Base-by-base conservation (phyloP, 2,113 vertebrate genomes). In the Nerophis lumbriciformis region DNA sequence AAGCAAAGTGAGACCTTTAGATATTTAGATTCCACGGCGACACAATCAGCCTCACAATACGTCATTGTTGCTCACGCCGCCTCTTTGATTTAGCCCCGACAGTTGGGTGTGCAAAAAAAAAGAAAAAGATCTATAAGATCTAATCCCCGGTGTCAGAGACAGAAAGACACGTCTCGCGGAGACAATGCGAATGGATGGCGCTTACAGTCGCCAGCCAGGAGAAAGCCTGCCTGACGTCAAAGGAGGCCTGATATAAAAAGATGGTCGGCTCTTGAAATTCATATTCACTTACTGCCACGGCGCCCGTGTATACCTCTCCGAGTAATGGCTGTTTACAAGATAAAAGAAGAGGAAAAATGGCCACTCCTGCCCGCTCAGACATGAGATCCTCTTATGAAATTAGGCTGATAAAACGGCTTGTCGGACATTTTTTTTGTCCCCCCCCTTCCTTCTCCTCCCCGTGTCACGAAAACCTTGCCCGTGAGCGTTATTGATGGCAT, bases 401-500 rank as follows among this genome's bases (percentile, higher is more conserved):
- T 88, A 90, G 78, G 83, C 82, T 81, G 87, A 89, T 89, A 87
- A 86, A 87, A 76, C 76, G 80, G 83, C 77, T 83, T 81, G 85
- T 79, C 84, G 80, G 73, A 78, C 82, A 87, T 89, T 89, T 89
- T 88, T 45, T 42, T 9, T 42, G 10, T 42, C 0, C 2, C 28
- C 28, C 28, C 28, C 28, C 39, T 11, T 45, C 11, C 42, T 11
- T 12, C 42, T 45, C 42, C 42, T 81, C 83, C 84, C 79, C 76
- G 73, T 70, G 78, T 88, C 86, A 83, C 74, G 77, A 87, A 77
- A 90, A 89, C 85, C 80, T 88, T 89, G 86, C 86, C 80, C 71
- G 73, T 87, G 82, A 88, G 86, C 80, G 59, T 90, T 91, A 91
- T 90, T 90, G 87, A 91, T 91, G 88, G 86, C 79, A 86, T 87